Conservation (phyloP, 1,140 invertebrate genomes). For the Chionoecetes opilio region DNA sequence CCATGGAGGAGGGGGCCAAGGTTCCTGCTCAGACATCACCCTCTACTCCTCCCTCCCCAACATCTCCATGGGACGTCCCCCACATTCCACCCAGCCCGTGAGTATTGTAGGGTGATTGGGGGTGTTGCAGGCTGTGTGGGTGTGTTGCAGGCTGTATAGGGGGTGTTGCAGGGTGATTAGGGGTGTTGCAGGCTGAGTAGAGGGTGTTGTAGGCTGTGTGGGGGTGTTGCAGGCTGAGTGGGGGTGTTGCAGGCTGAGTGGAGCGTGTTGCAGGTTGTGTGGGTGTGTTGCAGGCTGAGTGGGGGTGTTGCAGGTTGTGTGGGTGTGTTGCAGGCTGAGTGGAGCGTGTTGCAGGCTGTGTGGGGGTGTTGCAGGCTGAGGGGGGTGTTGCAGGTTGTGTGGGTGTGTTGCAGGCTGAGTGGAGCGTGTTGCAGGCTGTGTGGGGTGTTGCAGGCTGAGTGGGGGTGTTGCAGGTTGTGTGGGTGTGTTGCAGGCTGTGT, state of each 20-base stretch:
- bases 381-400: too few relatives aligned
- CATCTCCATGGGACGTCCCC: slow-evolving; percentile 95
- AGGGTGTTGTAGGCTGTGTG: not conserved
- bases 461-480: too few relatives aligned
- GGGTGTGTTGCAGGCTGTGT: too few relatives aligned
- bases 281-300: too few relatives aligned
- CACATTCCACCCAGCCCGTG: slow-evolving; percentile 83
- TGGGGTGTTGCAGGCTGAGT: too few relatives aligned
- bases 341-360: too few relatives aligned
- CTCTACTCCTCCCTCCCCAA: slow-evolving; percentile 98
- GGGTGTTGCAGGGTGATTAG: slow-evolving; percentile 68
- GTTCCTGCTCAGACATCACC: slow-evolving; percentile 87
- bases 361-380: too few relatives aligned
- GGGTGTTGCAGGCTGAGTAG: not conserved
- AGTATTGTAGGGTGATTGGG: slow-evolving; percentile 67
- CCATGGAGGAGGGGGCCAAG: slow-evolving; percentile 85
- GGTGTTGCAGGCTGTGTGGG: not conserved
- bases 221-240: too few relatives aligned
- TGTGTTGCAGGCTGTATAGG: not conserved
- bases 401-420: too few relatives aligned
- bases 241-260: not conserved
- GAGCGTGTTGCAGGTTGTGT: not conserved
- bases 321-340: too few relatives aligned
- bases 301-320: too few relatives aligned
- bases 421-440: too few relatives aligned